These are phyloP conservation scores for Nemotelus nigrinus DNA, from an alignment of 2,888 invertebrate species.

Conservation along the genomic window DNA sequence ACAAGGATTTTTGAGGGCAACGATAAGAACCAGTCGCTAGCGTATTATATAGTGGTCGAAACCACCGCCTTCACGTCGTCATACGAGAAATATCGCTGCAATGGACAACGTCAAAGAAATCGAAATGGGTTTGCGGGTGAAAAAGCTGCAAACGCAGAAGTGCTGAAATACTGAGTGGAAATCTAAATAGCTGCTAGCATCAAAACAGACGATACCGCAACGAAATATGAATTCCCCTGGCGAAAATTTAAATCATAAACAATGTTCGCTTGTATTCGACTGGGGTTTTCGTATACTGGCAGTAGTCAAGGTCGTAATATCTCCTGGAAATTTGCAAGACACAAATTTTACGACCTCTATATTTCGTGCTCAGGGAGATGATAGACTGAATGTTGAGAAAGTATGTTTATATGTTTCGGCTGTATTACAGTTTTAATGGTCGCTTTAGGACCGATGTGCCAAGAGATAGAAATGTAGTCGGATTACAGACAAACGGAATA, in stretches of 20 bases:
- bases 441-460: slow-evolving; percentile 6
- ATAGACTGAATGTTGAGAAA: not conserved
- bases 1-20: slow-evolving; percentile 14
- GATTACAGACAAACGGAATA: too few relatives aligned
- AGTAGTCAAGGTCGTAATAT: not conserved
- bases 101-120: slow-evolving; percentile 34
- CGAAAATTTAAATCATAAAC: slow-evolving; percentile 16
- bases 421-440: slow-evolving; percentile 14
- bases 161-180: not conserved
- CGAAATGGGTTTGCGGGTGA: slow-evolving; percentile 17
- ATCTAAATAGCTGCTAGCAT: not conserved
- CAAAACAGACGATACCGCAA: slow-evolving; percentile 11
- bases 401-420: not conserved
- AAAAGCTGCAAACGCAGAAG: not conserved
- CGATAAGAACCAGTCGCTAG: slow-evolving; percentile 1
- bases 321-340: slow-evolving; percentile 14
- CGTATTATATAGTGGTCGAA: not conserved
- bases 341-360: slow-evolving; percentile 19
- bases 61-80: not conserved
- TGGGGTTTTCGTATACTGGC: not conserved
- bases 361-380: slow-evolving; percentile 8
- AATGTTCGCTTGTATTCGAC: not conserved
- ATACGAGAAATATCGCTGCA: slow-evolving; percentile 13
- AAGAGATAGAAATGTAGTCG: not conserved
- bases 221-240: slow-evolving; percentile 7